Evolutionary conservation across 2,888 invertebrate species (phyloP).

Genomic region (Dysmachus trigonus): DNA sequence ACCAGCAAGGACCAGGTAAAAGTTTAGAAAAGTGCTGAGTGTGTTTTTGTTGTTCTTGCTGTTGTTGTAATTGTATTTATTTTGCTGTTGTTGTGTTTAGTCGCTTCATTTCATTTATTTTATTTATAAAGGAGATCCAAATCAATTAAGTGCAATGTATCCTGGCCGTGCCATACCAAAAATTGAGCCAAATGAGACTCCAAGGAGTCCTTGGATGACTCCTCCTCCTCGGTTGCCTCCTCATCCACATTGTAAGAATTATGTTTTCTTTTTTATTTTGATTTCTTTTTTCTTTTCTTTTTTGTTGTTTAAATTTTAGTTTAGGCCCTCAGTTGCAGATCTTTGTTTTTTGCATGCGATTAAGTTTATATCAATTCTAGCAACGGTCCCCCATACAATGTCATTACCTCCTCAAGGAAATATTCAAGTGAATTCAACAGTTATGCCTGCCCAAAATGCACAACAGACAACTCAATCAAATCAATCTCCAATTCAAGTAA

Average conservation of each 20-base stretch:
- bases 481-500: slow-evolving; percentile 45
- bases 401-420: slow-evolving; percentile 57
- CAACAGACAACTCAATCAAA: slow-evolving; percentile 54
- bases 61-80: background rate
- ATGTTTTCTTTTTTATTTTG: slow-evolving; percentile 46
- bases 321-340: background rate
- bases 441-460: slow-evolving; percentile 61
- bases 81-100: slow-evolving; percentile 34
- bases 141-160: slow-evolving; percentile 63
- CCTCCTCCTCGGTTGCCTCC: slow-evolving; percentile 61
- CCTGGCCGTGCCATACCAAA: slow-evolving; percentile 64
- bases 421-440: slow-evolving; percentile 54
- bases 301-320: slow-evolving; percentile 23
- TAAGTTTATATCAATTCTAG: slow-evolving; percentile 53
- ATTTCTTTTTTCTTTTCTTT: slow-evolving; percentile 46
- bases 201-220: slow-evolving; percentile 63
- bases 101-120: slow-evolving; percentile 50
- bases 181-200: slow-evolving; percentile 63
- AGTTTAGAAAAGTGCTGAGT: background rate
- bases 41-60: background rate
- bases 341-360: background rate
- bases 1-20: slow-evolving; percentile 60
- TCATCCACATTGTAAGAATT: slow-evolving; percentile 63
- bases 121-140: slow-evolving; percentile 60
- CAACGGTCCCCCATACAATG: slow-evolving; percentile 62